phyloP scores from a whole-genome alignment of 2,113 vertebrate genomes.

The Rousettus leschenaultii region DNA sequence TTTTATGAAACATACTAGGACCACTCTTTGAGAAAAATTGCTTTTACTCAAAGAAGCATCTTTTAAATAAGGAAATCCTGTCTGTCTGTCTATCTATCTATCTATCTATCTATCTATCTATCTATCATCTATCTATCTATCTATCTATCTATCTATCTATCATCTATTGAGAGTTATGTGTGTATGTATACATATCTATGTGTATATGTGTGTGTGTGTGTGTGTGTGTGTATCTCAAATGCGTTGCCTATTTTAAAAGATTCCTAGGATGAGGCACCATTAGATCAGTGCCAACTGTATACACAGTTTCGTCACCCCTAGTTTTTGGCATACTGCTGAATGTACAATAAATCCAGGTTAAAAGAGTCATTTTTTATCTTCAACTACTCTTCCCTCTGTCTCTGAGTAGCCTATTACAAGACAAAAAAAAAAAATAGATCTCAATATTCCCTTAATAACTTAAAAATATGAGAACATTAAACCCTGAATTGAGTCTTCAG shows the following conservation, averaged over 20 bases:
- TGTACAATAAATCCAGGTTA: background rate
- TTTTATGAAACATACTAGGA: background rate
- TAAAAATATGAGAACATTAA: slow-evolving; percentile 51
- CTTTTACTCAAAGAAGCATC: background rate
- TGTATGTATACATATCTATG: too few relatives aligned
- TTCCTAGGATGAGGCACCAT: background rate
- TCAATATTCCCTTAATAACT: slow-evolving; percentile 46
- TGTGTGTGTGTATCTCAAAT: background rate
- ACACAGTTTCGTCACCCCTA: background rate
- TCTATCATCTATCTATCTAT: too few relatives aligned
- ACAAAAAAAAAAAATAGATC: slow-evolving; percentile 36
- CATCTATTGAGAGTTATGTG: too few relatives aligned
- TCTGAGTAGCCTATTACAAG: background rate
- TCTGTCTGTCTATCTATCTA: too few relatives aligned
- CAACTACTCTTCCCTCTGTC: background rate
- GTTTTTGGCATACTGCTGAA: background rate
- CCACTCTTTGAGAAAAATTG: background rate
- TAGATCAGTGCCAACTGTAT: background rate
- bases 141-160: too few relatives aligned
- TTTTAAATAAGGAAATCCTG: background rate
- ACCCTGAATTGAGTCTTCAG: background rate
- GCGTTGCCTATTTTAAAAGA: background rate
- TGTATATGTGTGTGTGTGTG: too few relatives aligned
- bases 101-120: too few relatives aligned
- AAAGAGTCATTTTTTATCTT: slow-evolving; percentile 42